phyloP scores from a whole-genome alignment of 2,797 vertebrate species.

The Todus mexicanus region DNA sequence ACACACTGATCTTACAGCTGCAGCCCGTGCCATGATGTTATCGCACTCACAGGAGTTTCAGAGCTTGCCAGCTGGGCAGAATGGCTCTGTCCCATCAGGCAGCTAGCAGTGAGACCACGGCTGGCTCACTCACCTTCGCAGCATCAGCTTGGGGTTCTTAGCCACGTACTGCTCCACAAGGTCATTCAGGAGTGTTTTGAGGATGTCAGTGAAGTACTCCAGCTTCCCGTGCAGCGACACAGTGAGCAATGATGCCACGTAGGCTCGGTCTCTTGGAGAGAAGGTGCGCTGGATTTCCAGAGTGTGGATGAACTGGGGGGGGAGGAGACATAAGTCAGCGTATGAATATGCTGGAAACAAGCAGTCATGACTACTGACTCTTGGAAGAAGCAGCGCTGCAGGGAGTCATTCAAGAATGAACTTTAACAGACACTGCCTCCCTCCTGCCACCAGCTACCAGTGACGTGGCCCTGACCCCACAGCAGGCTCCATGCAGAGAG shows the following conservation, averaged over 20 bases:
- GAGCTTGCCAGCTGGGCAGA: not conserved
- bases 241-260: constrained; percentile 93
- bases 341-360: not conserved
- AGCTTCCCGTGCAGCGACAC: constrained; percentile 94
- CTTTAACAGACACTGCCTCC: not conserved
- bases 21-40: not conserved
- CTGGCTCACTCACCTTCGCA: constrained; percentile 81
- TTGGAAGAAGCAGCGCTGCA: not conserved
- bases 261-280: constrained; percentile 92
- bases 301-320: constrained; percentile 91
- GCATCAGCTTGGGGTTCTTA: constrained; percentile 98
- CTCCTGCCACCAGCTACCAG: not conserved
- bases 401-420: not conserved
- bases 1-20: not conserved
- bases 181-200: constrained; percentile 93
- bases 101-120: not conserved
- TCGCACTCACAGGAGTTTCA: not conserved
- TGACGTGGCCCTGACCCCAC: constrained; percentile 72
- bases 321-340: not conserved
- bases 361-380: not conserved
- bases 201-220: constrained; percentile 98
- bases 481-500: not conserved
- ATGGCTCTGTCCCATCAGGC: not conserved
- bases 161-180: constrained; percentile 96
- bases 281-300: constrained; percentile 96